Evolutionary conservation across 2,888 invertebrate genomes (phyloP).

Genomic region (Schizaphis graminum): DNA sequence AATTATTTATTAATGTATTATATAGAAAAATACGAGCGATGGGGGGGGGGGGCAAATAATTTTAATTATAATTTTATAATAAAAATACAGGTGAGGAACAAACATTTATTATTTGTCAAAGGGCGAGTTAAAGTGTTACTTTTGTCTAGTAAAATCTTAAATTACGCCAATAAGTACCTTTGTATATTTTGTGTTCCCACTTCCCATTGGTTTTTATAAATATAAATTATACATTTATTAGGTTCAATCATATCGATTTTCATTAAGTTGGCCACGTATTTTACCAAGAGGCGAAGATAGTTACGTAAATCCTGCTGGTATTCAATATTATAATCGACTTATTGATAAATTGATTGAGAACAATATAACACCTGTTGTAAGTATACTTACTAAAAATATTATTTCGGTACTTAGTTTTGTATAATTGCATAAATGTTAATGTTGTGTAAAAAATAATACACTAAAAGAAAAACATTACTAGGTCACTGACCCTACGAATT

Average conservation of each 20-base stretch:
- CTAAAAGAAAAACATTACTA: not conserved
- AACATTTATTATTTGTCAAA: not conserved
- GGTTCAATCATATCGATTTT: slow-evolving; percentile 69
- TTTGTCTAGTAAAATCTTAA: not conserved
- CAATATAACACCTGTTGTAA: slow-evolving; percentile 71
- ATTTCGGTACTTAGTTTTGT: too few relatives aligned
- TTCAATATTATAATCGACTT: slow-evolving; percentile 72
- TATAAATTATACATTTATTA: slow-evolving; percentile 34
- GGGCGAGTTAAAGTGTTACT: not conserved
- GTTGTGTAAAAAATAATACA: not conserved
- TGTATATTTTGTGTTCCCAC: not conserved
- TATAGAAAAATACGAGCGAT: too few relatives aligned
- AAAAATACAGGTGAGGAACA: not conserved
- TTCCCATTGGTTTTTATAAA: too few relatives aligned
- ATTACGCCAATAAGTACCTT: not conserved
- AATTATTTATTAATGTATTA: too few relatives aligned
- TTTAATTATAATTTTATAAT: too few relatives aligned
- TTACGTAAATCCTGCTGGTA: slow-evolving; percentile 71
- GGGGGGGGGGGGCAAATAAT: too few relatives aligned
- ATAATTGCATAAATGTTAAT: not conserved
- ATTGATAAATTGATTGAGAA: slow-evolving; percentile 71
- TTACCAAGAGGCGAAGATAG: slow-evolving; percentile 71
- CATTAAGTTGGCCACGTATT: slow-evolving; percentile 72
- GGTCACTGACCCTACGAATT: too few relatives aligned
- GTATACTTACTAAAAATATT: slow-evolving; percentile 34